Conservation (phyloP, 2,888 invertebrate species). For the Lordiphosa fenestrarum region DNA sequence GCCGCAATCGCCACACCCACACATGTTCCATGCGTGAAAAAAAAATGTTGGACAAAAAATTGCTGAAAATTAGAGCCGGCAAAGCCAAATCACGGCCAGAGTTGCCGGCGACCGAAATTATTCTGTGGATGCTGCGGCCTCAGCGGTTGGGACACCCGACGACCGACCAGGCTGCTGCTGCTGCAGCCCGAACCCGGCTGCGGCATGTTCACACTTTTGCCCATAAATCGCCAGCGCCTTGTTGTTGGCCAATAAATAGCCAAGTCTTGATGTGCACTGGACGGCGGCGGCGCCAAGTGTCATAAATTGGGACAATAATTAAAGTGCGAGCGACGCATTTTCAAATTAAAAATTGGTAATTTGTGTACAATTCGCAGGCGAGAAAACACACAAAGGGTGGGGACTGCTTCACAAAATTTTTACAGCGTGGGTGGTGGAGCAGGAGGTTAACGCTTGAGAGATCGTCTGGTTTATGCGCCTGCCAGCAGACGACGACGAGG, state of each 20-base stretch:
- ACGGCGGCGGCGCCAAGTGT: conserved; percentile 52
- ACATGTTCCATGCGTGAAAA: conserved; percentile 9
- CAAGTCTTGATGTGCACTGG: conserved; percentile 45
- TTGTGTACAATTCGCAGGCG: conserved; percentile 30
- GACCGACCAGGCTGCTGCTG: conserved; percentile 3
- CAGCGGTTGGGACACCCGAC: conserved; percentile 33
- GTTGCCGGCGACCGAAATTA: conserved; percentile 62
- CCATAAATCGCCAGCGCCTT: conserved; percentile 64
- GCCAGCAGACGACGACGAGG: conserved; percentile 40
- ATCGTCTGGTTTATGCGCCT: conserved; percentile 61
- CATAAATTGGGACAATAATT: conserved; percentile 61
- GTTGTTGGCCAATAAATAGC: conserved; percentile 66
- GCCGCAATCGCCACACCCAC: conserved; percentile 43
- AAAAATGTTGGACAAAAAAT: conserved; percentile 12
- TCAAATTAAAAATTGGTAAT: conserved; percentile 43
- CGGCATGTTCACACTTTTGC: conserved; percentile 43
- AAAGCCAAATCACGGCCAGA: conserved; percentile 52
- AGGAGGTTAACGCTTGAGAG: conserved; percentile 35
- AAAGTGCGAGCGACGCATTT: conserved; percentile 48
- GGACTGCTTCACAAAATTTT: conserved; percentile 43
- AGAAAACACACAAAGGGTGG: conserved; percentile 14
- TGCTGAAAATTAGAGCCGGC: conserved; percentile 53
- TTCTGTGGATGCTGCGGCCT: conserved; percentile 66
- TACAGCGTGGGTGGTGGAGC: conserved; percentile 28
- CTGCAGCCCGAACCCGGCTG: conserved; percentile 2